Evolutionary conservation across 2,888 invertebrate genomes (phyloP), one percentile per base, ranked within the genome.

Genomic region (Idaea dimidiata): DNA sequence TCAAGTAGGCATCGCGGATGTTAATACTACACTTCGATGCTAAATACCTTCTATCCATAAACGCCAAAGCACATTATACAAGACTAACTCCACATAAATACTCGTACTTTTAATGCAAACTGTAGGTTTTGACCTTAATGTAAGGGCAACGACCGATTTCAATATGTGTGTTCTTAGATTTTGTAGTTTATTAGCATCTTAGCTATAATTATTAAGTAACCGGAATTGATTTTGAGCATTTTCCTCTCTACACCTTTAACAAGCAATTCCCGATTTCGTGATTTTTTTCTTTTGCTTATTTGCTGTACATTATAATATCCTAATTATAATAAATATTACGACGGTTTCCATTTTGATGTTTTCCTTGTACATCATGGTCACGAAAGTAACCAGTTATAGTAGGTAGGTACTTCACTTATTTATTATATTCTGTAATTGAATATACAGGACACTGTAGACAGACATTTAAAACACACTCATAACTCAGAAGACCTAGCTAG

Each of bases 1-100:
- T 62, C 58, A 60, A 61, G 65, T 72, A 75, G 77, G 77, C 69
- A 69, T 73, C 72, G 69, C 70, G 72, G 73, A 73, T 76, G 66
- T 74, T 63, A 61, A 53, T 59, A 55, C 55, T 58, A 57, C 43
- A 43, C 43, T 43, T 43, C 57, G 58, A 63, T 66, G 60, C 56
- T 65, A 57, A 32, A 65, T 62, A 55, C 54, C 55, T 62, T 62
- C 53, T 54, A 60, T 60, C 59, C 61, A 55, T 63, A 60, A 61
- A 64, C 43, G 14, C 43, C 43, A 43, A 43, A 10, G 43, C 14
- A 43, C 43, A 43, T 14, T 43, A 14, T 43, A 43, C 43, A 43
- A 43, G 43, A 8, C 43, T 62, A 57, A 59, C 59, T 62, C 54
- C 55, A 60, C 60, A 61, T 61, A 55, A 63, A 60, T 62, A 63